These are phyloP conservation scores for Dicaeum eximium DNA, from an alignment of 2,113 vertebrate genomes.

Conservation along the genomic window DNA sequence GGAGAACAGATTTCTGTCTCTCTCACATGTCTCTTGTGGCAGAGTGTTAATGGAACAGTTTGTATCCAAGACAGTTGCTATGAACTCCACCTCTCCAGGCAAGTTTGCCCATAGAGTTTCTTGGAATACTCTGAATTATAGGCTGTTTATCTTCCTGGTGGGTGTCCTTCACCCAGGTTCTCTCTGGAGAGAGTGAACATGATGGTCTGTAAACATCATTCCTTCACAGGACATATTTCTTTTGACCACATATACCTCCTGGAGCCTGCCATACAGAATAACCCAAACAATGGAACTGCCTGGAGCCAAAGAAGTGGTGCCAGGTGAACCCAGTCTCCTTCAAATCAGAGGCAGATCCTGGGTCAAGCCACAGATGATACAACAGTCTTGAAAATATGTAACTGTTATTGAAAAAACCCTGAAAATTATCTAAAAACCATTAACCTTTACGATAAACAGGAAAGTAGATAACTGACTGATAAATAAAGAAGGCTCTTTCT, in stretches of 20 bases:
- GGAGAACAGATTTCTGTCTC: background rate
- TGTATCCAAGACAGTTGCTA: background rate
- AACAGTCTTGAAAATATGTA: background rate
- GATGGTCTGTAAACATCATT: background rate
- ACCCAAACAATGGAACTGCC: background rate
- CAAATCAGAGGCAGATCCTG: background rate
- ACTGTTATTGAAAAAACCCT: background rate
- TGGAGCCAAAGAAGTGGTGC: background rate
- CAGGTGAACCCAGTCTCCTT: background rate
- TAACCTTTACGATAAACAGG: background rate
- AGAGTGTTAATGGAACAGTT: background rate
- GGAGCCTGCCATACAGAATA: background rate
- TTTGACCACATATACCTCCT: background rate
- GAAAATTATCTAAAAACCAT: background rate
- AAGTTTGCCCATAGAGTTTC: background rate
- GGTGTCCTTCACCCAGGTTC: background rate
- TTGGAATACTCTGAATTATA: background rate
- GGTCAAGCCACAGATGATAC: background rate
- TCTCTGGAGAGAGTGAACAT: background rate
- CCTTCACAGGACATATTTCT: background rate
- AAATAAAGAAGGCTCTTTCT: background rate
- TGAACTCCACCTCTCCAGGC: background rate
- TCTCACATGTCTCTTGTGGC: rapidly evolving
- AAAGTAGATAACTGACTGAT: background rate
- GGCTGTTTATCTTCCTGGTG: background rate